Percentiles rank a stretch among this genome's conserved stretches.
phyloP scores from a whole-genome alignment of 2,888 invertebrate species.

The Branchellion lobata region DNA sequence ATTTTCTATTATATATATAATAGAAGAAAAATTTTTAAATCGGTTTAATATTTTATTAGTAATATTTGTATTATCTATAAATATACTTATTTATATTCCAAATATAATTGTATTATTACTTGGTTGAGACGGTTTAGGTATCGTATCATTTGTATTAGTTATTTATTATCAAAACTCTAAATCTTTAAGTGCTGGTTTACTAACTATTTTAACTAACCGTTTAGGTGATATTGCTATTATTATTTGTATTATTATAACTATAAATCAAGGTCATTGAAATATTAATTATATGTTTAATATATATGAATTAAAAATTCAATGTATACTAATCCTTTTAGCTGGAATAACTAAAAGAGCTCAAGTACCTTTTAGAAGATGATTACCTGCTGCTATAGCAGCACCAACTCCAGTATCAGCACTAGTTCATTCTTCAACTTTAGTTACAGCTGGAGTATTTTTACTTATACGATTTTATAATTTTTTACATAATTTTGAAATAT shows the following conservation, averaged over 20 bases:
- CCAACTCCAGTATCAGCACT: constrained; percentile 76
- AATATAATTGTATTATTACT: constrained; percentile 73
- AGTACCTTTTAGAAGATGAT: constrained; percentile 76
- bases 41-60: constrained; percentile 71
- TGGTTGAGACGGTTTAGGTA: constrained; percentile 74
- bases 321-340: constrained; percentile 64
- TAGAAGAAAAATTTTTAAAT: constrained; percentile 66
- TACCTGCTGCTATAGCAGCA: constrained; percentile 76
- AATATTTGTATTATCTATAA: constrained; percentile 71
- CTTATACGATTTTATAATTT: constrained; percentile 71
- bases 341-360: constrained; percentile 78
- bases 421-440: constrained; percentile 77
- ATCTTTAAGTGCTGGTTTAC: constrained; percentile 72
- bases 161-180: constrained; percentile 73
- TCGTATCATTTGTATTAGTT: constrained; percentile 74
- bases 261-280: constrained; percentile 53
- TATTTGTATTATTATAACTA: constrained; percentile 64
- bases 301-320: constrained; percentile 61
- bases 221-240: constrained; percentile 73
- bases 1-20: constrained; percentile 71
- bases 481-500: constrained; percentile 61
- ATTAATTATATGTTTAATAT: constrained; percentile 63
- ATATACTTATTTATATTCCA: constrained; percentile 71
- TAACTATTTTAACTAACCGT: constrained; percentile 74
- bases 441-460: constrained; percentile 75